Base-by-base conservation (phyloP, 2,113 vertebrate species). In the Lagopus leucura region DNA sequence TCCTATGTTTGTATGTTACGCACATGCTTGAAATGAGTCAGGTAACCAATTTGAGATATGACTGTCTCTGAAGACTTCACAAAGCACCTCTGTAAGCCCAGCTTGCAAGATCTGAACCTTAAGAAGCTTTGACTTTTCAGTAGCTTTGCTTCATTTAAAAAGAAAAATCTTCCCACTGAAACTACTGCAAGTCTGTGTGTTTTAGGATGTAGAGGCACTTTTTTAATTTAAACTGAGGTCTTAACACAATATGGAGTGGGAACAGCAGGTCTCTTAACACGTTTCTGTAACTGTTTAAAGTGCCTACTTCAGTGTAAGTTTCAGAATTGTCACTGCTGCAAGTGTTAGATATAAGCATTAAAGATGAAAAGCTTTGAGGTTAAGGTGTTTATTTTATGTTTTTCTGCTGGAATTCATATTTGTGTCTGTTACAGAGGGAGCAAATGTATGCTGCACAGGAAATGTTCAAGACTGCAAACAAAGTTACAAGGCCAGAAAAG, bases 401-500 rank as follows among this genome's bases (percentile, higher is more conserved):
- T 85, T n/a, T 86, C 22, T 18, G 13, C 60, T 89, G 61, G 45
- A 52, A 43, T 22, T 69, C 34, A 50, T 4, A 5, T 40, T 60
- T 66, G 10, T 80, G 8, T 71, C 30, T 77, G 11, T 79, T 94
- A 63, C 98, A 99, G 99, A 98, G 98, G 92, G 99, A 99, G 95
- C 99, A 99, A 97, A 99, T 99, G 98, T 99, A 98, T 48, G 99
- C 99, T 1, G 99, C 99, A 8, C 99, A 99, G 96, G 99, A 99
- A 97, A 99, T 99, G 99, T 99, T 99, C 98, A 99, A 99, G 97
- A 99, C 99, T 0, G 99, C 99, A 97, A 99, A 99, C 98, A 99
- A 99, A 95, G 99, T 99, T 76, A 99, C 99, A 6, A 98, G 99
- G 88, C 99, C 99, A 7, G 99, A 99, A 97, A 99, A 99, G 95